Percentiles rank a stretch among this genome's conserved stretches.
These are phyloP conservation scores for Scaptomyza tumidula DNA, from an alignment of 2,888 invertebrate genomes.

Conservation along the genomic window DNA sequence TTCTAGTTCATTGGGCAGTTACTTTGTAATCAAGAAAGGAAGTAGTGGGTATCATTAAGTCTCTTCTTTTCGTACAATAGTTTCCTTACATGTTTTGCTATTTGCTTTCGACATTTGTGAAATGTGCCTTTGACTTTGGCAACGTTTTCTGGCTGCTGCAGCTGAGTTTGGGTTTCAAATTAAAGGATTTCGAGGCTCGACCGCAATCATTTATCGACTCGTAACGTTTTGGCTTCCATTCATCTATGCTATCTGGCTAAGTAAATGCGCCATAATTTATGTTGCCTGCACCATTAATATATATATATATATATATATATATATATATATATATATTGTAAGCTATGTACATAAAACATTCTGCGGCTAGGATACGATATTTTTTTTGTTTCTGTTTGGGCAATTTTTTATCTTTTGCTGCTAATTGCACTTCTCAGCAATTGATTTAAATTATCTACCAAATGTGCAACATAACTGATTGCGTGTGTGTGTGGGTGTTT, in stretches of 20 bases:
- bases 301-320: constrained; percentile 17
- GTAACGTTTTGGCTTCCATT: constrained; percentile 38
- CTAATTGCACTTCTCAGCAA: constrained; percentile 78
- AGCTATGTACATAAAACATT: constrained; percentile 10
- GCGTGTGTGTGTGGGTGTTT: constrained; percentile 3
- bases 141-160: constrained; percentile 11
- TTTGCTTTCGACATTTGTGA: constrained; percentile 75
- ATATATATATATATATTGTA: constrained; percentile 17
- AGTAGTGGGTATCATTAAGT: constrained; percentile 20
- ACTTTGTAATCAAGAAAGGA: too few relatives aligned
- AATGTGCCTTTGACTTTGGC: constrained; percentile 78
- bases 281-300: constrained; percentile 67
- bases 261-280: constrained; percentile 79
- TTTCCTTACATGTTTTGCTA: constrained; percentile 42
- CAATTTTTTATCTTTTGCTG: constrained; percentile 74
- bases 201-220: constrained; percentile 77
- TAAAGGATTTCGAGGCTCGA: constrained; percentile 79
- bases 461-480: constrained; percentile 39
- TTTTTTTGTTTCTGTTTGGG: constrained; percentile 1
- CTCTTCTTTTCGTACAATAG: too few relatives aligned
- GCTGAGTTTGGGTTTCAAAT: constrained; percentile 59
- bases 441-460: constrained; percentile 77
- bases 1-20: too few relatives aligned
- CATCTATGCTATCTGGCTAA: constrained; percentile 63
- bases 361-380: constrained; percentile 18